A percentile compares a stretch with the other conserved stretches of the same genome.
These are phyloP conservation scores for Hyposoter dolosus DNA, from an alignment of 2,888 invertebrate species.

Conservation along the genomic window DNA sequence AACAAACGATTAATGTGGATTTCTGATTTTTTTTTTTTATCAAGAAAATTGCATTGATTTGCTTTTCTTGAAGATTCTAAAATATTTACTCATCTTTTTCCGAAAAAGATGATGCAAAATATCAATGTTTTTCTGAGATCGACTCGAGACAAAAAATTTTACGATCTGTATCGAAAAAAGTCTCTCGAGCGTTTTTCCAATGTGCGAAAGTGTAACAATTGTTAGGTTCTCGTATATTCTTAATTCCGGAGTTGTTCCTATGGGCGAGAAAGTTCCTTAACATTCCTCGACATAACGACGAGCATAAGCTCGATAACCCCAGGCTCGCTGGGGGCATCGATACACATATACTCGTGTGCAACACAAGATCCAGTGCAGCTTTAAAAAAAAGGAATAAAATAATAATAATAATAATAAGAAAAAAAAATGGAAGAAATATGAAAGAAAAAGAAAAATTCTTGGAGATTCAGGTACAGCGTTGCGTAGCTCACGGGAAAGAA, in stretches of 20 bases:
- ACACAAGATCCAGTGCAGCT: slow-evolving; percentile 65
- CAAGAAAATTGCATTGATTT: no score
- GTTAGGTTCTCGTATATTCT: neutral
- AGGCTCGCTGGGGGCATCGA: slow-evolving; percentile 50
- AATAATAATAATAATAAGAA: slow-evolving; percentile 37
- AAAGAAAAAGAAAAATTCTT: slow-evolving; percentile 10
- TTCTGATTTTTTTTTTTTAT: neutral
- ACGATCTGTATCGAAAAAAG: neutral
- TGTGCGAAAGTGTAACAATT: neutral
- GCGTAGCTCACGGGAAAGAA: slow-evolving; percentile 65
- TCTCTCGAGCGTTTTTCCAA: neutral
- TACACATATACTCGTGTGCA: slow-evolving; percentile 13
- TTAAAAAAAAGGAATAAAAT: slow-evolving; percentile 55
- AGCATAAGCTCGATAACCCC: slow-evolving; percentile 51
- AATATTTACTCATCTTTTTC: no score
- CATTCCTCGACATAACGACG: slow-evolving; percentile 48
- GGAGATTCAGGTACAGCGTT: slow-evolving; percentile 56
- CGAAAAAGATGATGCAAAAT: no score
- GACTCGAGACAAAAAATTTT: neutral
- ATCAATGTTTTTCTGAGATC: neutral
- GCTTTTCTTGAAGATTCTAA: neutral
- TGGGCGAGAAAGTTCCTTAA: slow-evolving; percentile 35
- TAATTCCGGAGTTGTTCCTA: slow-evolving; percentile 22
- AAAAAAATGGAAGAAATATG: slow-evolving; percentile 7
- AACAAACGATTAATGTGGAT: neutral